A percentile compares a stretch with the other conserved stretches of the same genome.
phyloP scores from a whole-genome alignment of 2,797 vertebrate genomes.

The Crypturellus tataupa region DNA sequence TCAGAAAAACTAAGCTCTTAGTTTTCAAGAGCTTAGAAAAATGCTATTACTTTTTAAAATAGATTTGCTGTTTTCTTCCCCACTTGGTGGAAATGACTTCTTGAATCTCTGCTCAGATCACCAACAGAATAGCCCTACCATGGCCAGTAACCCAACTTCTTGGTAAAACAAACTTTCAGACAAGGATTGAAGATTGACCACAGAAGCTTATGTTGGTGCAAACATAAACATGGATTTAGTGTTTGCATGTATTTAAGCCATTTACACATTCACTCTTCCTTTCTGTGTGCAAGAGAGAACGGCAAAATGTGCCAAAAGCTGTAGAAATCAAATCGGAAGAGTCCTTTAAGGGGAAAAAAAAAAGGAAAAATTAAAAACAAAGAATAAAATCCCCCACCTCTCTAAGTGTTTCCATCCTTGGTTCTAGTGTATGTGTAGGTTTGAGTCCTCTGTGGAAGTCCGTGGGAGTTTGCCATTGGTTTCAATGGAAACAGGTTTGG shows the following conservation, averaged over 20 bases:
- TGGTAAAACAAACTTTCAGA: neutral
- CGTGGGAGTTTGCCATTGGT: neutral
- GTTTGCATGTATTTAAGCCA: neutral
- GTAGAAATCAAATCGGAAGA: neutral
- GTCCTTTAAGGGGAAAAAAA: neutral
- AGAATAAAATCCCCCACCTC: neutral
- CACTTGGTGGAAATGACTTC: neutral
- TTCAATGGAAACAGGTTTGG: conserved; percentile 26
- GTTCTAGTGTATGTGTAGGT: neutral
- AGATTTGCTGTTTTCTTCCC: neutral
- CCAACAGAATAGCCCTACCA: neutral
- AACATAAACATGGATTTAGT: neutral
- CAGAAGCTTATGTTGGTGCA: neutral
- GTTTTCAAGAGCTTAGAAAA: neutral
- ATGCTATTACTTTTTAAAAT: neutral
- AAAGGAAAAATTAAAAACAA: neutral
- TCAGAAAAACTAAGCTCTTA: neutral
- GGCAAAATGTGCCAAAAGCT: neutral
- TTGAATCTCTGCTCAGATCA: neutral
- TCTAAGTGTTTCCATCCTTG: conserved; percentile 9
- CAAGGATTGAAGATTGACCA: neutral
- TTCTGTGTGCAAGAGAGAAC: neutral
- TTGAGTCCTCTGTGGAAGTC: conserved; percentile 26
- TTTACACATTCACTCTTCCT: conserved; percentile 12
- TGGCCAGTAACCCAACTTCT: neutral